Percentiles rank a stretch among this genome's conserved stretches.
Conservation (phyloP, 1,140 invertebrate genomes). For the Melipona quadrifasciata region DNA sequence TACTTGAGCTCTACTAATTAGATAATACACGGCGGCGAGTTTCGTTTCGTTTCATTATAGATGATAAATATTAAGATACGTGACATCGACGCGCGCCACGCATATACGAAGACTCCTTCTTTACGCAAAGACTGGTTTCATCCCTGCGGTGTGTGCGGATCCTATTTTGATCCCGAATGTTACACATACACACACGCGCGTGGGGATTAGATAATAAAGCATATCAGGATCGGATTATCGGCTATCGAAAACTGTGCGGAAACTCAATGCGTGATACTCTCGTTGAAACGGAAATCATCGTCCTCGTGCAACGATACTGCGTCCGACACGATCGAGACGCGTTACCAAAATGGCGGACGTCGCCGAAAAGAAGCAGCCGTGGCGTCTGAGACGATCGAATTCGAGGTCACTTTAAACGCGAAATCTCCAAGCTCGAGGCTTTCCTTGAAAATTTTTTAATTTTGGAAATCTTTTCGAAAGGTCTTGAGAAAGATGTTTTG, state of each 20-base stretch:
- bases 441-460: no score
- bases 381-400: no score
- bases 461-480: no score
- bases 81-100: conserved; percentile 16
- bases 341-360: background rate
- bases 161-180: conserved; percentile 6
- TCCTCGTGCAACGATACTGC: background rate
- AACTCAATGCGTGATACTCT: background rate
- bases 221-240: conserved; percentile 38
- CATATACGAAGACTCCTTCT: conserved; percentile 30
- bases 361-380: background rate
- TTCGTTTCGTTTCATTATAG: conserved; percentile 10
- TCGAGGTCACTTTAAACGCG: no score
- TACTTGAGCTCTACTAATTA: conserved; percentile 10
- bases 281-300: background rate
- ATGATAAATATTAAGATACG: conserved; percentile 24
- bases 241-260: background rate
- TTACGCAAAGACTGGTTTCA: conserved; percentile 43
- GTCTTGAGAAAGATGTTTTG: no score
- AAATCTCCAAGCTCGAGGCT: no score
- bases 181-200: background rate
- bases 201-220: conserved; percentile 24
- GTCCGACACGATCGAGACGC: background rate
- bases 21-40: background rate
- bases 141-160: background rate